Evolutionary conservation across 2,113 vertebrate species (phyloP), one percentile per base, ranked within the genome.

Genomic region (Gobiocypris rarus): DNA sequence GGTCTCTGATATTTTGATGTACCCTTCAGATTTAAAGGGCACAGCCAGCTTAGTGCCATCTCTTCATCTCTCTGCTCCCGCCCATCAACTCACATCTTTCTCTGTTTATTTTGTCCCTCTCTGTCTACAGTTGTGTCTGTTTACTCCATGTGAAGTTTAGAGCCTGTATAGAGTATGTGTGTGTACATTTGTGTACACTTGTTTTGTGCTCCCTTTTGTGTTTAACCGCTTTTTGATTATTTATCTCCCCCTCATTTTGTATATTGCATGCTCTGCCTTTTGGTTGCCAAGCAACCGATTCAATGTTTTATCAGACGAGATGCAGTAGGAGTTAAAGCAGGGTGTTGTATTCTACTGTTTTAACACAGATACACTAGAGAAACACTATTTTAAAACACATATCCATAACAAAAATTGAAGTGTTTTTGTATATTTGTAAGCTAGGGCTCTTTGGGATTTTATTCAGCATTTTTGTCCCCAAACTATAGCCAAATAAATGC

Each of bases 261-360:
- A 70, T 81, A 70, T 81, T 69, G 65, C 48, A 38, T 54, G 79
- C 48, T 56, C 79, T 81, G 63, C 65, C 79, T 70, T 81, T 70
- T 28, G 78, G 79, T 81, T 81, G 65, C 79, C 83, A 82, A 76
- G 69, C 63, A 84, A 87, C 75, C 59, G 5, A 78, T 79, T 76
- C 58, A 78, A 45, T 54, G 59, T 48, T 87, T 84, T 67, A 81
- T 76, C 34, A 77, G 58, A 67, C 65, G 19, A 75, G 77, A 80
- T 50, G 77, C 59, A 80, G 76, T 26, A 65, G 67, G 65, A 17
- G 11, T 82, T 70, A 84, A 74, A 70, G 24, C 15, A 17, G 26
- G 84, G n/a, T 71, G 48, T 81, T 80, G 77, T 48, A 80, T 65
- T 54, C 45, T 67, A n/a, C 78, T n/a, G 17, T 81, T 81, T 81